Evolutionary conservation across 2,888 invertebrate genomes (phyloP), one percentile per base, ranked within the genome.

Genomic region (Tetranychus truncatus): DNA sequence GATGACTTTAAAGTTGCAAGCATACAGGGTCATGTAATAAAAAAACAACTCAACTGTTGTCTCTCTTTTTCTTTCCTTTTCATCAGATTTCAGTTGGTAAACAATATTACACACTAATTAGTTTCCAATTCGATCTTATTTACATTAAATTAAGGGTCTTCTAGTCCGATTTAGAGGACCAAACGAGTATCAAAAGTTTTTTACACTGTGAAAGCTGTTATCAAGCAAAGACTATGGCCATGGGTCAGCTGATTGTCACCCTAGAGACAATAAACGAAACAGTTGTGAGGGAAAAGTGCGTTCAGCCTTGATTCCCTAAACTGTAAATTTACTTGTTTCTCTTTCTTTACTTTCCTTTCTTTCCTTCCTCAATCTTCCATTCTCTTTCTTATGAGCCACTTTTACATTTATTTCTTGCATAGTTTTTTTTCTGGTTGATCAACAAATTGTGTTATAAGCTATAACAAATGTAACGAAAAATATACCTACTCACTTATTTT

Each of bases 31-130:
- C 34, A 34, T 34, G 34, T 34, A 34, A 34, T 34, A 34, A 34
- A 34, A 34, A 34, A 34, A 3, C 3, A 34, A 34, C 55, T 55
- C 55, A 55, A 55, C 9, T 15, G 15, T 15, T 55, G 9, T 55
- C 9, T 9, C 55, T 55, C 15, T 15, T 55, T 55, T 15, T 55
- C 55, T 55, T 55, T 15, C 11, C 55, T 15, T 7, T 15, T 55
- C 55, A 15, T 15, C 4, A 34, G 34, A 34, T 34, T 34, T 34
- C 34, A 5, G 15, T 55, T 55, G 55, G 55, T 55, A 55, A 55
- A 55, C 55, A 55, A 55, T 55, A 55, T 55, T 55, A 55, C 55
- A 55, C 55, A 55, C 55, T 55, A 55, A 55, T 55, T 55, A 55
- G 9, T 55, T 55, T 55, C 11, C 55, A 55, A 55, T 55, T 55